Base-by-base conservation (phyloP, 2,113 vertebrate species). In the Leucosticte australis region DNA sequence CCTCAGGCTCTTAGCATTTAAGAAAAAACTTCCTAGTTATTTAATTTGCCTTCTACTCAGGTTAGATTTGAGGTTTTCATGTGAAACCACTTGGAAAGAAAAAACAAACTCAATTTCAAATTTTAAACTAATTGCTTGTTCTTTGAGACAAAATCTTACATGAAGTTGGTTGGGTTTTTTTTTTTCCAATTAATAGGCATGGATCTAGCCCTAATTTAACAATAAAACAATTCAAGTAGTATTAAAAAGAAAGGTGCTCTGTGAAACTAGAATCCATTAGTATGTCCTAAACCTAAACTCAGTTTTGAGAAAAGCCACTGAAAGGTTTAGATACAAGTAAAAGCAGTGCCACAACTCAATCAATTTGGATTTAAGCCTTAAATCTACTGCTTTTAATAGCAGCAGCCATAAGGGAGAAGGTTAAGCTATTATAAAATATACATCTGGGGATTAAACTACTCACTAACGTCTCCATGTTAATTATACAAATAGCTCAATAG, bases 401-500 rank as follows among this genome's bases (percentile, higher is more conserved):
- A 83, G 33, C 89, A 81, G 41, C 64, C 47, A 35, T 71, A 71
- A 90, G 64, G 42, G 68, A 96, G 52, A 63, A 90, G 60, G 68
- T 56, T 85, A 94, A 93, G 39, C 50, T 85, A 50, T 90, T 77
- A 52, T 30, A 75, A 94, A 93, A 83, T 52, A 78, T 74, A 77
- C 59, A 92, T 81, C 65, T 93, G 76, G 71, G 78, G 42, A 87
- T 77, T 93, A 83, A 93, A 73, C 59, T 86, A 50, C 47, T 42
- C 71, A 56, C 47, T 91, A 83, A 89, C 1, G 1, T 94, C 93
- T 69, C 84, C 49, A 63, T 0, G 11, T 81, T 86, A 95, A 74
- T 95, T 81, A 60, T 39, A 75, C 65, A 76, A 94, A 93, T 55
- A 81, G 60, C 60, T 97, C 79, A 83, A 6, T 41, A 67, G 47